Evolutionary conservation across 2,888 invertebrate genomes (phyloP), one percentile per base, ranked within the genome.

Genomic region (Brachylomia viminalis): DNA sequence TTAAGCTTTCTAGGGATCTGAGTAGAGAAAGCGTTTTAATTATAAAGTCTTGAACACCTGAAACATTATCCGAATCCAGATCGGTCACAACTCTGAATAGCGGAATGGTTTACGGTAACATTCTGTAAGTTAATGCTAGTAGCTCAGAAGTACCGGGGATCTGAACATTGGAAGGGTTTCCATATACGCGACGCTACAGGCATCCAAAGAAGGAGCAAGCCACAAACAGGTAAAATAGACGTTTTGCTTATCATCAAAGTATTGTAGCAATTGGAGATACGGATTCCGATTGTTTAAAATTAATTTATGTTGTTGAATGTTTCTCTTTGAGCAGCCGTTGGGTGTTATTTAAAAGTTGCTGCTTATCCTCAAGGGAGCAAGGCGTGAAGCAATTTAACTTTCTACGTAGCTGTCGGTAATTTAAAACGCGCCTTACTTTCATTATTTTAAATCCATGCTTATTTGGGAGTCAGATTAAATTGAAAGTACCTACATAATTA

Each of bases 351-450:
- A 66, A 23, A 5, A 47, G 59, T 42, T 15, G 30, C 45, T 45
- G 42, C 49, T 33, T 15, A 33, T n/a, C 33, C 65, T 10, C 59
- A 17, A 59, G 27, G n/a, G 54, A 23, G 42, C 7, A 49, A 56
- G 10, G 23, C 11, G 11, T 56, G 47, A 45, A 81, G 42, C 30
- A 45, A 15, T 56, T 42, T 8, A 42, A 82, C 82, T 81, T 67
- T 79, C 76, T 75, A 67, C 30, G 0, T 45, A 20, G 38, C 10
- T 11, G 47, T 10, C n/a, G 20, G 11, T 38, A 65, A 17, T 42
- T n/a, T 27, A 27, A 7, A 20, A 30, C 30, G 13, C 45, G 42
- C 30, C 49, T 62, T 17, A 82, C 56, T 68, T 82, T 77, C n/a
- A 69, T 68, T 56, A 58, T 45, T 20, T 54, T 42, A 52, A n/a